These are phyloP conservation scores for Lethenteron reissneri DNA, from an alignment of 2,113 vertebrate species.

Conservation along the genomic window DNA sequence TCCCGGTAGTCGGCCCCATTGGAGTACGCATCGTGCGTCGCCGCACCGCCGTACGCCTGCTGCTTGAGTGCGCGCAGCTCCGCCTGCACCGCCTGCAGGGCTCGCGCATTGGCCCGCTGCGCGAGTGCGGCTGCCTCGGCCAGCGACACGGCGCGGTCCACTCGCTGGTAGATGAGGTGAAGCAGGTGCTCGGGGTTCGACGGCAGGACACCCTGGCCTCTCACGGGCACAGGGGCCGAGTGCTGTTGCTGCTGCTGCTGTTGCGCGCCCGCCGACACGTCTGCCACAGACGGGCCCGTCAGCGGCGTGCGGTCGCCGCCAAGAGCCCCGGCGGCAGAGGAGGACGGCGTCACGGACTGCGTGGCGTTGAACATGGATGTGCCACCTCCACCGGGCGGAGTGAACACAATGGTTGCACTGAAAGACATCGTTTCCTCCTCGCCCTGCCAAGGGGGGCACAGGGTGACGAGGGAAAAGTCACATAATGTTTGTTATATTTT, in stretches of 20 bases:
- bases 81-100: background rate
- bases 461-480: too few relatives aligned
- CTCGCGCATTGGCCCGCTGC: slow-evolving; percentile 3
- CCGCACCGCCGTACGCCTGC: too few relatives aligned
- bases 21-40: too few relatives aligned
- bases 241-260: background rate
- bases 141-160: background rate
- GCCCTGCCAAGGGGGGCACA: too few relatives aligned
- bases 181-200: background rate
- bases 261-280: background rate
- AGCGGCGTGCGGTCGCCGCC: too few relatives aligned
- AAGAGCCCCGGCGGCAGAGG: too few relatives aligned
- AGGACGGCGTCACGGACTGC: too few relatives aligned
- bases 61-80: background rate
- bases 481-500: too few relatives aligned
- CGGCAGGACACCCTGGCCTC: background rate
- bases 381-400: background rate
- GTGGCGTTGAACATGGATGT: too few relatives aligned
- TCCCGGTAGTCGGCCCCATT: too few relatives aligned
- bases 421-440: background rate
- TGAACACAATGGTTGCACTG: slow-evolving; percentile 4
- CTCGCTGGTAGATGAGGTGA: slow-evolving; percentile 6
- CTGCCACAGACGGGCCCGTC: too few relatives aligned
- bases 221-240: slow-evolving; percentile 3
- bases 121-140: slow-evolving; percentile 2